A percentile compares a stretch with the other conserved stretches of the same genome.
These are phyloP conservation scores for Lordiphosa collinella DNA, from an alignment of 1,140 invertebrate genomes.

Conservation along the genomic window DNA sequence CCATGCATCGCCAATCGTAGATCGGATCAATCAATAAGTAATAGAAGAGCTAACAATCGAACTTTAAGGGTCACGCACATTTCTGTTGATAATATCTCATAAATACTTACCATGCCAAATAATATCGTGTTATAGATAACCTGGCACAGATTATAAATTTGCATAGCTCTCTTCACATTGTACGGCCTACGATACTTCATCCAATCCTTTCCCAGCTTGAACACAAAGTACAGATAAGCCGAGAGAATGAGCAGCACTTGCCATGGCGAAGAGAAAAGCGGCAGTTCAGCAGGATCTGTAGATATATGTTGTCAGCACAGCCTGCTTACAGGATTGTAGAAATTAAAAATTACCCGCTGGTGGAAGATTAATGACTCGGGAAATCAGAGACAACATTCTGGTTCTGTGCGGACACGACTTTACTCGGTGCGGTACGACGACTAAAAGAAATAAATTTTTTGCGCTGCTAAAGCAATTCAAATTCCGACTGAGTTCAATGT, in stretches of 20 bases:
- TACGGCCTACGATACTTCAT: neutral
- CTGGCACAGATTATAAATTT: neutral
- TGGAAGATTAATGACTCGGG: too few relatives aligned
- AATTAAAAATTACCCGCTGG: neutral
- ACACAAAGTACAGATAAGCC: neutral
- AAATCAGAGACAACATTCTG: too few relatives aligned
- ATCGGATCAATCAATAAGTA: neutral
- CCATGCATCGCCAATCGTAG: neutral
- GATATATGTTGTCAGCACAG: neutral
- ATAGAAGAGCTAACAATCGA: neutral
- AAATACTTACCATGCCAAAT: neutral
- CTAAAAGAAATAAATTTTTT: too few relatives aligned
- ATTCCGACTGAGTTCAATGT: too few relatives aligned
- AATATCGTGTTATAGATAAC: neutral
- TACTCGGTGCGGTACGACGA: too few relatives aligned
- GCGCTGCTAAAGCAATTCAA: too few relatives aligned
- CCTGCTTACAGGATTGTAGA: neutral
- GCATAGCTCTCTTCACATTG: constrained; percentile 1
- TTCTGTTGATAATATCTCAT: neutral
- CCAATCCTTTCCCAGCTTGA: neutral
- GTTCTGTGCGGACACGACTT: too few relatives aligned
- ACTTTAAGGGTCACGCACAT: too few relatives aligned
- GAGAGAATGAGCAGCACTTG: neutral
- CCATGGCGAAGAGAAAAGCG: neutral
- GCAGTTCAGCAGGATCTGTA: neutral